Base-by-base conservation (phyloP, 2,888 invertebrate species). In the Cylloceria caligata region DNA sequence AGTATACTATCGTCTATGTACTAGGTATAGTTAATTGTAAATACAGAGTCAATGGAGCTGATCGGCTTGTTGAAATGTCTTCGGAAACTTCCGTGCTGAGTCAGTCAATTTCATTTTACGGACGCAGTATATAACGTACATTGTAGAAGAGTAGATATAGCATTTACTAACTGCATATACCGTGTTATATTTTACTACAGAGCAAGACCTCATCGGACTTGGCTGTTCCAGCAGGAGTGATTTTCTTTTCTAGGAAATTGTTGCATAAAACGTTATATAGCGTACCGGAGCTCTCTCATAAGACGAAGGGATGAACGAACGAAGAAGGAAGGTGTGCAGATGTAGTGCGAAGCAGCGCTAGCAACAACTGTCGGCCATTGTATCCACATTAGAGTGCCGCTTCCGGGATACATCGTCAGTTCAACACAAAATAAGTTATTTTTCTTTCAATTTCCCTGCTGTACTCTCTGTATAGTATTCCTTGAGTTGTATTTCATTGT, bases 321-420 rank as follows among this genome's bases (percentile, higher is more conserved):
- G 16, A 64, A 45, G 6, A 11, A 27, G 21, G 9, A 42, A 24
- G n/a, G 42, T 55, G 24, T 64, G 11, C 69, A 47, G n/a, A 47
- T 19, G 9, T 6, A 49, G 30, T 11, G 60, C 34, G 11, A 60
- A n/a, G 64, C 83, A 71, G 71, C 80, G 75, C 84, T 67, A 36
- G 71, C 81, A 88, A 87, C 89, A 88, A 89, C 89, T 89, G 89
- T 88, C 88, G 89, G 75, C 88, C 86, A 89, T 88, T 88, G 86
- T 88, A 87, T 88, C 84, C 86, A 85, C 88, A 87, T 88, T 88
- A 88, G 87, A 83, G 85, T 80, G 81, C 87, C 83, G 85, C 86
- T n/a, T 82, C 77, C 77, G 65, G 74, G 57, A 47, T 39, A 73
- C 62, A 27, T 78, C 74, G 76, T 72, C 67, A 47, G 36, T 39